A percentile compares a stretch with the other conserved stretches of the same genome.
Evolutionary conservation across 2,797 vertebrate genomes (phyloP).

Genomic region (Octomys mimax): DNA sequence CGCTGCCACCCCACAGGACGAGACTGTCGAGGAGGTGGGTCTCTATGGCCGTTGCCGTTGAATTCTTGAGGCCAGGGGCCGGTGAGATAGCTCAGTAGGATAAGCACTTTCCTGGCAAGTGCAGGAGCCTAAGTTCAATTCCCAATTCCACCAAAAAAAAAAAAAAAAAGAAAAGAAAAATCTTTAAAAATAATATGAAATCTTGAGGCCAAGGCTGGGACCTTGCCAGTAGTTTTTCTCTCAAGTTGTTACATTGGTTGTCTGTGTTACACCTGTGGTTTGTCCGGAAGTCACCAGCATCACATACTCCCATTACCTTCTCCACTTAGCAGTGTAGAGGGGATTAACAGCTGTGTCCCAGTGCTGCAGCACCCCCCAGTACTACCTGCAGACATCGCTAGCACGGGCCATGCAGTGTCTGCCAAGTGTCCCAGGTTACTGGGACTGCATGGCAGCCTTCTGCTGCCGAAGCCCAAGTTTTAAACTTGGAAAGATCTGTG

Average conservation of each 20-base stretch:
- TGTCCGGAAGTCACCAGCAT: not conserved
- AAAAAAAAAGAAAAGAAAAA: no score
- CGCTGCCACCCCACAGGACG: constrained; percentile 97
- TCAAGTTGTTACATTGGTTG: not conserved
- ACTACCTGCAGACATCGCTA: not conserved
- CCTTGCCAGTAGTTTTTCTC: fast-evolving
- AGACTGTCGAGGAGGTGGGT: constrained; percentile 96
- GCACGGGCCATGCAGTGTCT: fast-evolving
- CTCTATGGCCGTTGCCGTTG: not conserved
- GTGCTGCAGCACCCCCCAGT: fast-evolving
- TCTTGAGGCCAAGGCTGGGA: no score
- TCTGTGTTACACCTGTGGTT: not conserved
- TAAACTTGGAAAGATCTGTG: not conserved
- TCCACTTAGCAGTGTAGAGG: not conserved
- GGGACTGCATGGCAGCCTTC: not conserved
- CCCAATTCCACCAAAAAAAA: no score
- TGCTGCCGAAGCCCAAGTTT: not conserved
- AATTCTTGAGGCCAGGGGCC: no score
- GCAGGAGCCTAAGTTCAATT: no score
- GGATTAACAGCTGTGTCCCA: no score
- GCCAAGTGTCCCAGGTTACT: not conserved
- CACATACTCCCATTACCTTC: not conserved
- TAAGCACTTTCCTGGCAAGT: no score
- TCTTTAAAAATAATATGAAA: no score
- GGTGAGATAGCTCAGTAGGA: no score